phyloP scores from a whole-genome alignment of 2,888 invertebrate genomes.

The Camponotus fellah region DNA sequence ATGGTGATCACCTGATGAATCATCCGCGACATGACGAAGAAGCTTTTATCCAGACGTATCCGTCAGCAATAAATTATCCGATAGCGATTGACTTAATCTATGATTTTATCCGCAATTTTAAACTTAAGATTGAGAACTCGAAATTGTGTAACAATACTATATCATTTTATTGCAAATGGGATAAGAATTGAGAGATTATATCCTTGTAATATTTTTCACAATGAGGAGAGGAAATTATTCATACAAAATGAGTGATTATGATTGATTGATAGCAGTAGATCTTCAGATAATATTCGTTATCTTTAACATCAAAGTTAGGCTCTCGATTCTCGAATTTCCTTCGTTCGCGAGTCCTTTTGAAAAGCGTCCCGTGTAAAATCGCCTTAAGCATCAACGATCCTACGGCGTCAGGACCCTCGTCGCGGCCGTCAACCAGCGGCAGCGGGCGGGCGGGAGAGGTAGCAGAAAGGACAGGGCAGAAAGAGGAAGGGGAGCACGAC shows the following conservation, averaged over 20 bases:
- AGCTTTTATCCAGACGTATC: conserved; percentile 18
- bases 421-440: conserved; percentile 72
- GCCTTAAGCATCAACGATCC: conserved; percentile 65
- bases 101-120: not conserved
- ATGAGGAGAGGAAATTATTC: not conserved
- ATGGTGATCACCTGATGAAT: conserved; percentile 27
- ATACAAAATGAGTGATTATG: not conserved
- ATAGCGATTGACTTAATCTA: not conserved
- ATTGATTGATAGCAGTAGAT: not conserved
- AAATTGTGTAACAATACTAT: not conserved
- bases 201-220: not conserved
- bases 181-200: conserved; percentile 4
- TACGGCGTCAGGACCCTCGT: conserved; percentile 74
- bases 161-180: not conserved
- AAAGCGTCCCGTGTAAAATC: conserved; percentile 41
- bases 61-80: not conserved
- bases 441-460: conserved; percentile 59
- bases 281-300: not conserved
- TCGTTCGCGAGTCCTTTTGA: not conserved
- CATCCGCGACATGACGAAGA: conserved; percentile 13
- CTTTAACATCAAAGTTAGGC: not conserved
- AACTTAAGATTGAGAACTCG: not conserved
- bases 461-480: conserved; percentile 51
- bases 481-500: conserved; percentile 61
- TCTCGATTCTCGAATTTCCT: not conserved